phyloP scores from a whole-genome alignment of 2,888 invertebrate species.

The Drosophila buzzatii region DNA sequence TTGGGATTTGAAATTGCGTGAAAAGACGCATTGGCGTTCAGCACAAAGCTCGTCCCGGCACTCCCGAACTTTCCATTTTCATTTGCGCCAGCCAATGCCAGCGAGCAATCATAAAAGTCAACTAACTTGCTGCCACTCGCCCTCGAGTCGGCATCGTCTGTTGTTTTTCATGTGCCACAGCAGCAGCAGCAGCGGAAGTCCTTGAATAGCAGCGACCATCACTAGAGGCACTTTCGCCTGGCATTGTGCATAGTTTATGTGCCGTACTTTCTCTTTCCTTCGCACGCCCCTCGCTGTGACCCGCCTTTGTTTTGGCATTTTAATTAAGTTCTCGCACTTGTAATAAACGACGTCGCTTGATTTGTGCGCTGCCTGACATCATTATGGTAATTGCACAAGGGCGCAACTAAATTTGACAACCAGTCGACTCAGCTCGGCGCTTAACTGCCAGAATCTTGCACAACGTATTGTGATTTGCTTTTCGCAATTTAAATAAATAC shows the following conservation, averaged over 20 bases:
- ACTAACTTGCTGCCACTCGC: slow-evolving; percentile 49
- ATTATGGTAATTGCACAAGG: slow-evolving; percentile 74
- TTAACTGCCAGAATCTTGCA: background rate
- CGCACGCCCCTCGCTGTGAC: background rate
- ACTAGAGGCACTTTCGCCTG: slow-evolving; percentile 68
- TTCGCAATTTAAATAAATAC: background rate
- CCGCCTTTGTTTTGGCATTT: slow-evolving; percentile 72
- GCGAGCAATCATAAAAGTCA: slow-evolving; percentile 77
- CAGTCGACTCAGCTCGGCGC: slow-evolving; percentile 30
- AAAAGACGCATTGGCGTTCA: slow-evolving; percentile 69
- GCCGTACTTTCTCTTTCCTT: slow-evolving; percentile 30
- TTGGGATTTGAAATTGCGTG: slow-evolving; percentile 80
- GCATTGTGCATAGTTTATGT: slow-evolving; percentile 72
- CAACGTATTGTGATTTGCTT: background rate
- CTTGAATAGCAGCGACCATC: slow-evolving; percentile 51
- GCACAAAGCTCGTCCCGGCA: slow-evolving; percentile 23
- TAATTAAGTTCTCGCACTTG: slow-evolving; percentile 81
- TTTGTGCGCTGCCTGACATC: slow-evolving; percentile 67
- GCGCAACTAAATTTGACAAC: slow-evolving; percentile 68
- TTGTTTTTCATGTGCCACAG: slow-evolving; percentile 56
- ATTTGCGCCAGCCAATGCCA: slow-evolving; percentile 68
- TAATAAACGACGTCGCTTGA: slow-evolving; percentile 78
- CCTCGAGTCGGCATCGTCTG: slow-evolving; percentile 10
- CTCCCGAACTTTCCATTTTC: slow-evolving; percentile 53
- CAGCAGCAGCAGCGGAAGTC: slow-evolving; percentile 50